Evolutionary conservation across 2,797 vertebrate species (phyloP), one percentile per base, ranked within the genome.

Genomic region (Pantherophis alleghaniensis): DNA sequence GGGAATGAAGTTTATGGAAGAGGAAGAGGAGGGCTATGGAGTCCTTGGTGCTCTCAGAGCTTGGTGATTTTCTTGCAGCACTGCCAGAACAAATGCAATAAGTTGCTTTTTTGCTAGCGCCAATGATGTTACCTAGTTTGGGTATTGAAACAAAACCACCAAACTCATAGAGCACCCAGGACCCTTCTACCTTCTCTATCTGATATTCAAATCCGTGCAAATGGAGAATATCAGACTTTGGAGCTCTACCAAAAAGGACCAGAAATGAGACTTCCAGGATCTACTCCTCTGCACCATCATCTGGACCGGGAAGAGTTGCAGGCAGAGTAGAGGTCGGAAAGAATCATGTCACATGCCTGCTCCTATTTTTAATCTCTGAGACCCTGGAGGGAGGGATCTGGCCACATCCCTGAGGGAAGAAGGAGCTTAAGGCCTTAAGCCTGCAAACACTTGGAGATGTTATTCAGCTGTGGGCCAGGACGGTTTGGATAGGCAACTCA

Each of bases 341-440:
- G 69, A 37, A 18, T 37, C n/a, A 5, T 7, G 5, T 86, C 47
- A 7, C 86, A 0, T 1, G 26, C 51, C 7, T 14, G 47, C 14
- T 28, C 86, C 86, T 16, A 9, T 28, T 86, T 16, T 28, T 56
- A n/a, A n/a, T 32, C 59, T 24, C 18, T 26, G 57, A 42, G 53
- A 63, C 2, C 14, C 13, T 28, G 14, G 55, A 18, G 28, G 61
- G 28, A 53, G 60, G 42, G 26, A 32, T 32, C 26, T 22, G 57
- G 69, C 28, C 26, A 16, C 55, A 20, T 37, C 16, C 55, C 7
- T 0, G 2, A 20, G 24, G 92, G 95, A 96, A 96, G 96, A 96
- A 95, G 95, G n/a, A 7, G 95, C 96, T 95, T 88, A 94, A 2
- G 61, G 94, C 92, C 93, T 92, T 26, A 92, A 95, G 94, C 95